Conservation (phyloP, 2,797 vertebrate species). For the Macropus fuliginosus region DNA sequence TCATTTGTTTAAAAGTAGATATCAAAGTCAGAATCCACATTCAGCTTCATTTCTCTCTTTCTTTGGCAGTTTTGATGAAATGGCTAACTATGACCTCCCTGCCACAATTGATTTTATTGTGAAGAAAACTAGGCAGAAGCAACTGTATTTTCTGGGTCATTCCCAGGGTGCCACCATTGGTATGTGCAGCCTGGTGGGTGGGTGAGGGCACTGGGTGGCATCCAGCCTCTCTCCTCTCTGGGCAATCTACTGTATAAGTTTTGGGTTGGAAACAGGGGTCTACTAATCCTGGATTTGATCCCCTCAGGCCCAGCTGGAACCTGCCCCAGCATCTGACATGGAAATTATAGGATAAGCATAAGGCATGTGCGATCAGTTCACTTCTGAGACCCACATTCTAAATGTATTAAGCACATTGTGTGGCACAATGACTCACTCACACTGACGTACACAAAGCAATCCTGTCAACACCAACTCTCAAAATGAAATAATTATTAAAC, state of each 20-base stretch:
- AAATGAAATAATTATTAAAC: neutral
- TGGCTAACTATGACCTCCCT: conserved; percentile 93
- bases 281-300: neutral
- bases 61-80: conserved; percentile 90
- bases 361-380: neutral
- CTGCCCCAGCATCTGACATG: neutral
- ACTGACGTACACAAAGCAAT: neutral
- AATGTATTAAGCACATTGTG: neutral
- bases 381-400: neutral
- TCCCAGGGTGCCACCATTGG: conserved; percentile 92
- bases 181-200: conserved; percentile 73
- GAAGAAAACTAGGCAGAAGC: conserved; percentile 87
- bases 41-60: neutral
- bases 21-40: neutral
- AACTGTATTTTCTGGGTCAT: conserved; percentile 91
- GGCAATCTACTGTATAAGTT: neutral
- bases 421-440: neutral
- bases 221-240: neutral
- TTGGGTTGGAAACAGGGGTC: neutral
- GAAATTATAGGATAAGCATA: neutral
- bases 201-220: neutral
- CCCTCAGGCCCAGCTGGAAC: neutral
- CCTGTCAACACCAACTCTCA: neutral
- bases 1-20: neutral
- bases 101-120: conserved; percentile 90